phyloP scores from a whole-genome alignment of 1,140 invertebrate genomes.

The Heliconius hewitsoni region DNA sequence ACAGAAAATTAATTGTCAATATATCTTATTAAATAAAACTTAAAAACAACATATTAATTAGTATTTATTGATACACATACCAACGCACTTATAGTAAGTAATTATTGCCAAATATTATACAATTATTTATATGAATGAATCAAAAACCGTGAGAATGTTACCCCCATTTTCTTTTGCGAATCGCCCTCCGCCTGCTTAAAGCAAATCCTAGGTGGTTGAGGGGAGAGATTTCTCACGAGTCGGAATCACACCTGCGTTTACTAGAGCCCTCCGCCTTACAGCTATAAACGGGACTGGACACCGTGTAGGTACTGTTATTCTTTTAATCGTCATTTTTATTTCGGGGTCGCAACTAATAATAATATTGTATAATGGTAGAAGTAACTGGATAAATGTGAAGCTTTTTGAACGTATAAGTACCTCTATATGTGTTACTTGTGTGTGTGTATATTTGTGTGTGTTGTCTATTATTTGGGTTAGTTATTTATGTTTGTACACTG shows the following conservation, averaged over 20 bases:
- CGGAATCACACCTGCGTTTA: constrained; percentile 51
- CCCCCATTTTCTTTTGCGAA: constrained; percentile 41
- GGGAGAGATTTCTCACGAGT: constrained; percentile 54
- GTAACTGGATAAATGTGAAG: background rate
- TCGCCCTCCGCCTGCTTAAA: constrained; percentile 53
- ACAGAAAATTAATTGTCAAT: too few relatives aligned
- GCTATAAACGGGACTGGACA: constrained; percentile 35
- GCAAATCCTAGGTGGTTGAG: constrained; percentile 45
- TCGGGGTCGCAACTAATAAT: background rate
- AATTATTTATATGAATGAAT: constrained; percentile 1
- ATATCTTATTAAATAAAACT: too few relatives aligned
- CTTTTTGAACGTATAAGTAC: background rate
- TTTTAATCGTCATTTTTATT: constrained; percentile 5
- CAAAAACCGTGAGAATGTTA: constrained; percentile 44
- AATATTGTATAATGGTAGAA: background rate
- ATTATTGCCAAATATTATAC: background rate
- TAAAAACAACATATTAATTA: too few relatives aligned
- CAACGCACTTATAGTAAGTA: background rate
- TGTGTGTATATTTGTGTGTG: too few relatives aligned
- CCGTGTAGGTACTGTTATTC: constrained; percentile 28
- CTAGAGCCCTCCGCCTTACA: constrained; percentile 46
- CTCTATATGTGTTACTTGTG: background rate
- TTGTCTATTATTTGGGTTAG: background rate
- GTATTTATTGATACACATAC: background rate
- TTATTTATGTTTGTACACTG: background rate